Evolutionary conservation across 2,888 invertebrate genomes (phyloP).

Genomic region (Cybosia mesomella): DNA sequence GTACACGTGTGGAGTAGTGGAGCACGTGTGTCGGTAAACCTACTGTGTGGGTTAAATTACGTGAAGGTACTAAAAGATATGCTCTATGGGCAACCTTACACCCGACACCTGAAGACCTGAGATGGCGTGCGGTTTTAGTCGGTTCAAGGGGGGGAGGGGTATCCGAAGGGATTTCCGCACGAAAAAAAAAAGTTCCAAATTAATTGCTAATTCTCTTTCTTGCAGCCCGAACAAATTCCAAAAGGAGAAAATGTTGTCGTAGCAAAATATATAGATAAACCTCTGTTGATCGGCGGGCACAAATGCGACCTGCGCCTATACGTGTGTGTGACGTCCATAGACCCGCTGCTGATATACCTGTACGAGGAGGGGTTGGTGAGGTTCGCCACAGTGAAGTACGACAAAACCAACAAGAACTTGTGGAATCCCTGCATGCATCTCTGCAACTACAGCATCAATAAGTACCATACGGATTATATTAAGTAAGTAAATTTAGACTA

Average conservation of each 20-base stretch:
- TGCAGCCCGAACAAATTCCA: constrained; percentile 95
- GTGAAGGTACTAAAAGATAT: no score
- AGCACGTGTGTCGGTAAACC: no score
- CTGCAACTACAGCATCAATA: constrained; percentile 99
- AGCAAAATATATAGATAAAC: constrained; percentile 95
- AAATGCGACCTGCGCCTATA: constrained; percentile 98
- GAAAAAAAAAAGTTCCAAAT: no score
- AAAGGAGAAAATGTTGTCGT: constrained; percentile 96
- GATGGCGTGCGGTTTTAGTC: no score
- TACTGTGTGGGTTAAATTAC: no score
- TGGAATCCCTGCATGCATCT: constrained; percentile 99
- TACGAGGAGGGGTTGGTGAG: constrained; percentile 98
- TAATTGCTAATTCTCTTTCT: constrained; percentile 31
- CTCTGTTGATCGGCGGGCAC: constrained; percentile 95
- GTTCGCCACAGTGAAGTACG: constrained; percentile 98
- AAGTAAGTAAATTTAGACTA: no score
- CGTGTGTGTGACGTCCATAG: constrained; percentile 97
- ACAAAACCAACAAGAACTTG: constrained; percentile 95
- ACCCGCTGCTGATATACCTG: constrained; percentile 97
- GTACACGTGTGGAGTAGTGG: no score
- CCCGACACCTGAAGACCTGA: no score
- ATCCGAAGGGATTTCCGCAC: no score
- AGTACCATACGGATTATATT: constrained; percentile 98
- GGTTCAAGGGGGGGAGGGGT: no score
- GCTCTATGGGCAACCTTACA: no score